Evolutionary conservation across 2,888 invertebrate genomes (phyloP), one percentile per base, ranked within the genome.

Genomic region (Clepsis dumicolana): DNA sequence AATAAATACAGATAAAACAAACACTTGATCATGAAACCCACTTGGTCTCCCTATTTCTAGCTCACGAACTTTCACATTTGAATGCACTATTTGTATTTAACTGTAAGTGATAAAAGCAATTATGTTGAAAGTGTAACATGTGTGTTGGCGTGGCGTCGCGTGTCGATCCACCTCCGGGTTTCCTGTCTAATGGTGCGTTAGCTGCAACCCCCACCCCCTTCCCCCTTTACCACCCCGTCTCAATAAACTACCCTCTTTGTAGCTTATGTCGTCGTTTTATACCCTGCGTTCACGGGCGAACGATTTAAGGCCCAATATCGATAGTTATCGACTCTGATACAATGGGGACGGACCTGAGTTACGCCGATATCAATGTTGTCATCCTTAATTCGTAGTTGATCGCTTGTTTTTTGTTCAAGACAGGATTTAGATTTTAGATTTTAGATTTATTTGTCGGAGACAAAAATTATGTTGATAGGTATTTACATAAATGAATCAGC

Each of bases 111-210:
- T 91, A 91, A 87, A 87, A 87, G 86, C 88, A 91, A 91, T 92
- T 91, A 91, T 81, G 88, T 88, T 88, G 87, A 89, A 88, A 89
- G 89, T 89, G 88, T 90, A 90, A 88, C 90, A 90, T 87, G 87
- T 91, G 91, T 88, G 72, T 67, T 64, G 68, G 63, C 74, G 82
- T 53, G 54, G 80, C 79, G 82, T 88, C 88, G 89, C 89, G 88
- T 89, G 90, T 84, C 79, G 83, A 75, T 77, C 78, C 80, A 87
- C 83, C 84, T 80, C 81, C 79, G 83, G 84, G 83, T 82, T 82
- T 76, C 79, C 81, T 82, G 86, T 77, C 90, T 93, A 93, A 93
- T 93, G 92, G 91, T 86, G 91, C 91, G 91, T 90, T 87, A 81
- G 79, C 75, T 70, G 65, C 72, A 80, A 77, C 80, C 81, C 75